Evolutionary conservation across 2,113 vertebrate genomes (phyloP).

Genomic region (Apeltes quadracus): DNA sequence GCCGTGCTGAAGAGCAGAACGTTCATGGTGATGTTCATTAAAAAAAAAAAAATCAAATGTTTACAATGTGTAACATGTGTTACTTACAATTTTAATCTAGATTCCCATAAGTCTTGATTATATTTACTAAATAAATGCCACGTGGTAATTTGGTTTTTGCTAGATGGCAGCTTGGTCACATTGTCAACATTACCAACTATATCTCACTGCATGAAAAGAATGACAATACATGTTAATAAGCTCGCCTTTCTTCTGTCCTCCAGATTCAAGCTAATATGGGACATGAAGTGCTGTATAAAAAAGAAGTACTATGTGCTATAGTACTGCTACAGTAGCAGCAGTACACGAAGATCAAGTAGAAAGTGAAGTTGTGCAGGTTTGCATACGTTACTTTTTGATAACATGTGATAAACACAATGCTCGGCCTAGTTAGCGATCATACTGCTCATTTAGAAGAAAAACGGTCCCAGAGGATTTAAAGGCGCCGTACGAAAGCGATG

Average conservation of each 20-base stretch:
- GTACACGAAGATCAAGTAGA: background rate
- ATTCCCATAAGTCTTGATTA: background rate
- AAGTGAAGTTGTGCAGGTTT: slow-evolving; percentile 12
- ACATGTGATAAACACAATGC: background rate
- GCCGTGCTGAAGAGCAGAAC: background rate
- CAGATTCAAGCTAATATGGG: background rate
- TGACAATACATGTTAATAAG: no score
- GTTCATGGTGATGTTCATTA: background rate
- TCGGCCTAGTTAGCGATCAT: background rate
- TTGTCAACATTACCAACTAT: background rate
- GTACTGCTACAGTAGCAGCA: no score
- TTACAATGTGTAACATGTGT: no score
- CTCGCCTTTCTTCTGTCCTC: no score
- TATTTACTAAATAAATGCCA: background rate
- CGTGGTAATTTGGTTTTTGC: background rate
- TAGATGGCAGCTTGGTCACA: background rate
- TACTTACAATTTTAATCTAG: background rate
- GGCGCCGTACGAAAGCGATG: background rate
- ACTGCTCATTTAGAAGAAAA: slow-evolving; percentile 4
- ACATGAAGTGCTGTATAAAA: background rate
- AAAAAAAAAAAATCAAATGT: no score
- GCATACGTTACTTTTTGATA: background rate
- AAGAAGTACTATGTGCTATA: no score
- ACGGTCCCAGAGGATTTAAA: background rate
- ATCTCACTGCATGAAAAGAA: background rate